These are phyloP conservation scores for Polylopha cassiicola DNA, from an alignment of 2,888 invertebrate species.

Conservation along the genomic window DNA sequence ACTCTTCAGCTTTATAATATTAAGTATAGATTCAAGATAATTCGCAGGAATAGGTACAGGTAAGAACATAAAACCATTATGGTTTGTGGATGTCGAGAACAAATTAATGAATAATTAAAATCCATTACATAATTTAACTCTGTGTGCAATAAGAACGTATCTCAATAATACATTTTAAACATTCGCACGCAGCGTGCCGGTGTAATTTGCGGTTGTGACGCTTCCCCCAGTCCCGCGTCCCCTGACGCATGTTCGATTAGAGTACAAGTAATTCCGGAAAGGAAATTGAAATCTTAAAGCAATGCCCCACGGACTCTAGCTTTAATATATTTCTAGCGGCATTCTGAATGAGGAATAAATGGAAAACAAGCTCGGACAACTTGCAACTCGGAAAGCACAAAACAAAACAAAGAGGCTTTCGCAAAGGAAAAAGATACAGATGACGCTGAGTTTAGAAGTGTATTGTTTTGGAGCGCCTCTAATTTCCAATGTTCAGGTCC, in stretches of 20 bases:
- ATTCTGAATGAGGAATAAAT: constrained; percentile 53
- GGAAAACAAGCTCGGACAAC: constrained; percentile 52
- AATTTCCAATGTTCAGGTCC: constrained; percentile 38
- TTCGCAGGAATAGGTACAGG: not conserved
- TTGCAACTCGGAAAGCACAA: constrained; percentile 27
- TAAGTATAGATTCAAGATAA: too few species aligned
- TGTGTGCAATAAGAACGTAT: constrained; percentile 47
- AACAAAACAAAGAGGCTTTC: constrained; percentile 20
- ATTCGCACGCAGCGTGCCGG: constrained; percentile 63
- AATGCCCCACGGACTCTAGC: constrained; percentile 66
- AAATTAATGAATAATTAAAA: constrained; percentile 47
- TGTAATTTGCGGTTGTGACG: constrained; percentile 70
- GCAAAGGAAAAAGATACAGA: constrained; percentile 12
- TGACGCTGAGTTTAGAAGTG: not conserved
- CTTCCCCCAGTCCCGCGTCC: constrained; percentile 44
- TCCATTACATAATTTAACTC: constrained; percentile 44
- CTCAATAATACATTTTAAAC: constrained; percentile 69
- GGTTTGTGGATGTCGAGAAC: constrained; percentile 11
- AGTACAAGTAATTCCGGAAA: constrained; percentile 75
- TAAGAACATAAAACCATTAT: constrained; percentile 11
- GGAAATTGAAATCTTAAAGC: constrained; percentile 77
- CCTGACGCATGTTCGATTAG: constrained; percentile 75
- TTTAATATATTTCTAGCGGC: constrained; percentile 49
- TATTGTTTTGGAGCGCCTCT: constrained; percentile 26
- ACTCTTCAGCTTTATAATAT: too few species aligned